phyloP scores from a whole-genome alignment of 2,113 vertebrate species.

The Sula dactylatra region DNA sequence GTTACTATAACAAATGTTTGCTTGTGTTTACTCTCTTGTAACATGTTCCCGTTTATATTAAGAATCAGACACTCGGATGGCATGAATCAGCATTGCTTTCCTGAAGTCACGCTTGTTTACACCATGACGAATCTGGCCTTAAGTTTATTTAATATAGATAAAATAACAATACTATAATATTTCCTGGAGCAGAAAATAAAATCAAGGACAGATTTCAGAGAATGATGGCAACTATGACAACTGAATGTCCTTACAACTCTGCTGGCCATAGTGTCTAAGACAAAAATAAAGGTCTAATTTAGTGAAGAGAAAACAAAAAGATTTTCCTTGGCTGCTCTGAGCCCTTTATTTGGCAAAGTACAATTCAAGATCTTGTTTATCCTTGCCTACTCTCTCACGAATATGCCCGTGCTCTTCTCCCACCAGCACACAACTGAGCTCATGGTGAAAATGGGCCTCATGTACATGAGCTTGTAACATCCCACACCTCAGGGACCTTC shows the following conservation, averaged over 20 bases:
- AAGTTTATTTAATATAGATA: background rate
- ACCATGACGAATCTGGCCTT: background rate
- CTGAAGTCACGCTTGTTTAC: slow-evolving; percentile 3
- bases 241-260: background rate
- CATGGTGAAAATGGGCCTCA: background rate
- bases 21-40: background rate
- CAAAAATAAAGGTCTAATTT: background rate
- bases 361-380: background rate
- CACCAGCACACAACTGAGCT: background rate
- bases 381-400: background rate
- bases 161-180: slow-evolving; percentile 3
- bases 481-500: background rate
- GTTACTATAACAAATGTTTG: background rate
- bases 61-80: background rate
- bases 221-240: background rate
- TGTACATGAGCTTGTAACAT: background rate
- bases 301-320: background rate
- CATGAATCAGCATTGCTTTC: background rate
- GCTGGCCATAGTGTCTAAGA: background rate
- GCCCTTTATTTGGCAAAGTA: background rate
- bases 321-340: background rate
- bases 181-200: slow-evolving; percentile 34
- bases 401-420: background rate
- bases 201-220: background rate
- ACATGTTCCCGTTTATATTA: background rate